These are phyloP conservation scores for Coreius guichenoti DNA, from an alignment of 2,797 vertebrate genomes.

Conservation along the genomic window DNA sequence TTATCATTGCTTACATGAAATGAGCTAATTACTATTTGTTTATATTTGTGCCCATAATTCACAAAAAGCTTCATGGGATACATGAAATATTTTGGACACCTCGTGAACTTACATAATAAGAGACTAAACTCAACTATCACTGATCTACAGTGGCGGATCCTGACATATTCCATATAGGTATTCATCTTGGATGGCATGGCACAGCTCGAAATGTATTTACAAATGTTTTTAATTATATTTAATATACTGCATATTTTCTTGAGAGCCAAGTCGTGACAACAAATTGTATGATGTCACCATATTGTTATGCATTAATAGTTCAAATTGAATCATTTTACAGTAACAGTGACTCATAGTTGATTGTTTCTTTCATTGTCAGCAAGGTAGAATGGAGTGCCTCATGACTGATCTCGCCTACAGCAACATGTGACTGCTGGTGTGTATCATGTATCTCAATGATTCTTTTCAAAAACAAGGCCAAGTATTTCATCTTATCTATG, in stretches of 20 bases:
- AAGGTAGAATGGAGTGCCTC: slow-evolving; percentile 10
- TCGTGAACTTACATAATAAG: neutral
- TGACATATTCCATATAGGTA: neutral
- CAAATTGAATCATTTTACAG: slow-evolving; percentile 9
- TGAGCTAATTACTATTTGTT: neutral
- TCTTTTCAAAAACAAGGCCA: neutral
- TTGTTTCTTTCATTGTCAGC: slow-evolving; percentile 17
- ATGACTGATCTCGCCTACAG: slow-evolving; percentile 27
- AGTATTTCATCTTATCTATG: neutral
- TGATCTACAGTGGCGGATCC: neutral
- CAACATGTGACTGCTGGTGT: slow-evolving; percentile 12
- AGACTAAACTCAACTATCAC: neutral
- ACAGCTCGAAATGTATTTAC: neutral
- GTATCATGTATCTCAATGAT: neutral
- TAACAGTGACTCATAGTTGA: slow-evolving; percentile 11
- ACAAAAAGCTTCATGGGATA: neutral
- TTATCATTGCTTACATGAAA: neutral
- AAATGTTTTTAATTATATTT: neutral
- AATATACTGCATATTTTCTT: neutral
- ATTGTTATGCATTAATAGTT: neutral
- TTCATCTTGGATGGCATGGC: neutral
- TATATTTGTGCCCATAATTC: neutral
- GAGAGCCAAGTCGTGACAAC: neutral
- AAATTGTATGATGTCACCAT: neutral
- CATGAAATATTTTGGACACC: neutral